A percentile compares a stretch with the other conserved stretches of the same genome.
Evolutionary conservation across 1,140 invertebrate genomes (phyloP).

Genomic region (Metaphire vulgaris): DNA sequence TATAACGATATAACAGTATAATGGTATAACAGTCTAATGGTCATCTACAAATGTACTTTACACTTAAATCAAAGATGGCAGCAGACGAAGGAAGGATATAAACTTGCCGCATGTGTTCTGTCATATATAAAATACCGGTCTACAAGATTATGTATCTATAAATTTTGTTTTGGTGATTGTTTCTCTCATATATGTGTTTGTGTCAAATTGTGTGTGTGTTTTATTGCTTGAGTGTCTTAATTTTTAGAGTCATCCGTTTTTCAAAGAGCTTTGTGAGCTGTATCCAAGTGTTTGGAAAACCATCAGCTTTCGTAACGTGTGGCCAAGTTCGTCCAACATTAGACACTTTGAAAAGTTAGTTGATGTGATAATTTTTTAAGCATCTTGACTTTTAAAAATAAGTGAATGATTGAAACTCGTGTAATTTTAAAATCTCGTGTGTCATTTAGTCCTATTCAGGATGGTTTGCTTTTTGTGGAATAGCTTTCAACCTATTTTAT

Average conservation of each 20-base stretch:
- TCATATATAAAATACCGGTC: not conserved
- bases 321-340: constrained; percentile 40
- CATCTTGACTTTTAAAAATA: constrained; percentile 6
- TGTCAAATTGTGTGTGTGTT: too few species aligned
- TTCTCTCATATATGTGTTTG: too few species aligned
- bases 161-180: not conserved
- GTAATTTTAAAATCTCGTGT: not conserved
- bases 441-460: not conserved
- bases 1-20: too few species aligned
- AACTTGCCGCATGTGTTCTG: constrained; percentile 15
- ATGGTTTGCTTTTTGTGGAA: too few species aligned
- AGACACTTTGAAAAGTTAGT: constrained; percentile 44
- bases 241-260: not conserved
- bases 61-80: too few species aligned
- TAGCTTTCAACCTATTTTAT: too few species aligned
- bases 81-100: too few species aligned
- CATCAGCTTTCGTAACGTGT: constrained; percentile 40
- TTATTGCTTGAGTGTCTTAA: not conserved
- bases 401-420: not conserved
- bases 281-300: constrained; percentile 37
- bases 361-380: constrained; percentile 5
- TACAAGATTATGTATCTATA: not conserved
- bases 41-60: too few species aligned
- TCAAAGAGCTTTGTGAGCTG: constrained; percentile 31
- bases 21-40: too few species aligned